phyloP scores from a whole-genome alignment of 2,888 invertebrate genomes.

The Patella ulyssiponensis region DNA sequence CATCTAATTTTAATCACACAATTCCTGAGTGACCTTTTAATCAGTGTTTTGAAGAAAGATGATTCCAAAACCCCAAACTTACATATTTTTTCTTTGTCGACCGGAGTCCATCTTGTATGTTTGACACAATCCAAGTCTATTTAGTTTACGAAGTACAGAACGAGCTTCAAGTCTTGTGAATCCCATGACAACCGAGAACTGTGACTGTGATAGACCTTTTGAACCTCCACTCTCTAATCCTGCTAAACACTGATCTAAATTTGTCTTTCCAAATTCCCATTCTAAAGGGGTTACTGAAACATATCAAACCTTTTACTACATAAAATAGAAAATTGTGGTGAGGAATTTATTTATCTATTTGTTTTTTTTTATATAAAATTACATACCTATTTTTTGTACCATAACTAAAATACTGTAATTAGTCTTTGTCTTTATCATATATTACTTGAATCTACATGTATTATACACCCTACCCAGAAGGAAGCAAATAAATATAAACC shows the following conservation, averaged over 20 bases:
- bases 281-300: conserved; percentile 1
- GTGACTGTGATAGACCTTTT: conserved; percentile 75
- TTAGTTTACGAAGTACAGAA: conserved; percentile 33
- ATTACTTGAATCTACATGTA: too few species aligned
- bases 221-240: conserved; percentile 74
- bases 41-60: too few species aligned
- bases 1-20: too few species aligned
- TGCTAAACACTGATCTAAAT: conserved; percentile 75
- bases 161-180: conserved; percentile 59
- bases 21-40: too few species aligned
- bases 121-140: conserved; percentile 24
- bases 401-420: too few species aligned
- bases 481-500: too few species aligned
- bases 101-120: conserved; percentile 36
- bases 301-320: neutral
- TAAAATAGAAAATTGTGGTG: too few species aligned
- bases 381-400: too few species aligned
- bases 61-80: conserved; percentile 14
- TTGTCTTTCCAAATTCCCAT: conserved; percentile 56
- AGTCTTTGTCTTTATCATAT: too few species aligned
- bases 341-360: too few species aligned
- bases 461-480: too few species aligned
- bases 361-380: too few species aligned
- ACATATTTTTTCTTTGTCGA: conserved; percentile 41
- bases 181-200: conserved; percentile 52